Conservation (phyloP, 1,140 invertebrate species). For the Calliopsis andreniformis region DNA sequence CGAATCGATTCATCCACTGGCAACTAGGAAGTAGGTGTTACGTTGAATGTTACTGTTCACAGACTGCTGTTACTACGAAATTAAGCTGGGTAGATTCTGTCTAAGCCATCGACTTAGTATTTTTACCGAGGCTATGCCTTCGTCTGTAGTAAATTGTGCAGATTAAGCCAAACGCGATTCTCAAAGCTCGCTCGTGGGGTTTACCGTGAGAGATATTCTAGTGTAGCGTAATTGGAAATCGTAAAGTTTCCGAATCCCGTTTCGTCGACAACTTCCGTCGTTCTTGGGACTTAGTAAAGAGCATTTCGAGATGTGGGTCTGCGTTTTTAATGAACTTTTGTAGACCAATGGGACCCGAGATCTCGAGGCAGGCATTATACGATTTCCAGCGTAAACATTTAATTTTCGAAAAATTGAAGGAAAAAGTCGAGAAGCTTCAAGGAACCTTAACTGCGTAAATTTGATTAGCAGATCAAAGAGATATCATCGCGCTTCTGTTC, state of each 20-base stretch:
- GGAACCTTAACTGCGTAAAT: slow-evolving; percentile 63
- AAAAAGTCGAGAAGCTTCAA: no score
- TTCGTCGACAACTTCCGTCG: slow-evolving; percentile 27
- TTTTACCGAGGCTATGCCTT: background rate
- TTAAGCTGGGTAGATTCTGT: background rate
- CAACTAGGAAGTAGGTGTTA: no score
- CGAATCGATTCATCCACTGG: no score
- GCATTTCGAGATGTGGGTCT: no score
- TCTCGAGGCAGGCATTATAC: no score
- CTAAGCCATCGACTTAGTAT: background rate
- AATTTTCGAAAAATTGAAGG: no score
- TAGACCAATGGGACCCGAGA: no score
- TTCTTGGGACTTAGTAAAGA: background rate
- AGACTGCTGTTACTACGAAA: background rate
- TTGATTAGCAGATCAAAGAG: slow-evolving; percentile 67
- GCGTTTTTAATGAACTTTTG: no score
- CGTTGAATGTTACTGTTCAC: background rate
- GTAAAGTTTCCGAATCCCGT: slow-evolving; percentile 35
- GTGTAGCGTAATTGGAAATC: slow-evolving; percentile 12
- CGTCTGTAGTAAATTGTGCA: background rate
- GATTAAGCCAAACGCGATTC: slow-evolving; percentile 7
- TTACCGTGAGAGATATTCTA: background rate
- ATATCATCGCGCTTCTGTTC: slow-evolving; percentile 32
- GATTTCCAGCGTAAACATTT: no score
- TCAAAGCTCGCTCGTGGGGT: background rate